Evolutionary conservation across 2,113 vertebrate genomes (phyloP), one percentile per base, ranked within the genome.

Genomic region (Stigmatopora argus): DNA sequence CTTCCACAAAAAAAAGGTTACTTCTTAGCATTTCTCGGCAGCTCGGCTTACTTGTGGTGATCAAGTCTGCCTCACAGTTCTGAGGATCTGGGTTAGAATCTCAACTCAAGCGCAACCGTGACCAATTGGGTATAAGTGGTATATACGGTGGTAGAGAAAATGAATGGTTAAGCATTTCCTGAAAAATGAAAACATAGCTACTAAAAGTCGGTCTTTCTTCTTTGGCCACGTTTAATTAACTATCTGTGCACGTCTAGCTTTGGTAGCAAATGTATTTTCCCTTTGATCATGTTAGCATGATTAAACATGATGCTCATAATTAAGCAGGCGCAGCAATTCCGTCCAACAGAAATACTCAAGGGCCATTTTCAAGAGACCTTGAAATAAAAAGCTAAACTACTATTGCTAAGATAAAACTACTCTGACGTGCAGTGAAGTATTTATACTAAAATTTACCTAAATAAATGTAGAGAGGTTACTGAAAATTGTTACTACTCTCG

Each of bases 371-470:
- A 23, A n/a, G 0, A 52, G n/a, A 52, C 51, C 51, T 21, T 21
- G 51, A 21, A 52, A 52, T 21, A 52, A 21, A 52, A 11, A 12
- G 11, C 13, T 14, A 3, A 14, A 14, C 9, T 2, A 14, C 3
- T 12, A 19, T 18, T 53, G 11, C 3, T 19, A 31, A 31, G 21
- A 21, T 23, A n/a, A 52, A 38, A 57, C 17, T 62, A 49, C 63
- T 72, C 56, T 2, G 60, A 44, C 59, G 26, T 31, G 26, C 2
- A 31, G 26, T 31, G 3, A 67, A 64, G 62, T 34, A 18, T 74
- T 63, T 66, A 73, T 79, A 72, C 74, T 75, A 67, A 67, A 79
- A 69, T 79, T 67, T 59, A 21, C 3, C 19, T 13, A 12, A 46
- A 46, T 14, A 15, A 46, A 46, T 46, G 9, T 46, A 46, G 13